Evolutionary conservation across 2,113 vertebrate species (phyloP).

Genomic region (Phoxinus phoxinus): DNA sequence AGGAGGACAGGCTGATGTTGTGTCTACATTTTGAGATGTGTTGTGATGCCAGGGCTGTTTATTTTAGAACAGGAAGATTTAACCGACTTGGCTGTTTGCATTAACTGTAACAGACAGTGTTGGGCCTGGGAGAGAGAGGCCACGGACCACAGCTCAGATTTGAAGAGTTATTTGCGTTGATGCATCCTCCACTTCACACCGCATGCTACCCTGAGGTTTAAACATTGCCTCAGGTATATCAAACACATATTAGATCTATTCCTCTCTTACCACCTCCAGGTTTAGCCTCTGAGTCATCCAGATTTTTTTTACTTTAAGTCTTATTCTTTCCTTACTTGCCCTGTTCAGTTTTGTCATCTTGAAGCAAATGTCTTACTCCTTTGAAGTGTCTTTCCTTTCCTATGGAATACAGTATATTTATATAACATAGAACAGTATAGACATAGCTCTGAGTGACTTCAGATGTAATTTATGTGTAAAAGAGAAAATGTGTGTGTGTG

Average conservation of each 20-base stretch:
- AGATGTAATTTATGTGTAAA: not conserved
- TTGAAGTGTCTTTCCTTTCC: not conserved
- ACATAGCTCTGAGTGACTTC: not conserved
- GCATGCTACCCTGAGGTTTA: not conserved
- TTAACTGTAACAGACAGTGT: not conserved
- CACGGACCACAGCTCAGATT: not conserved
- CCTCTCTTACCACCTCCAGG: not conserved
- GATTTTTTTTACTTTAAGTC: not conserved
- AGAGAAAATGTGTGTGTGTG: not conserved
- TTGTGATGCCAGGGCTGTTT: slow-evolving; percentile 15
- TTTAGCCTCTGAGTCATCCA: not conserved
- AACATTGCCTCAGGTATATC: slow-evolving; percentile 22
- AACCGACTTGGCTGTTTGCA: not conserved
- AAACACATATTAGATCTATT: slow-evolving; percentile 14
- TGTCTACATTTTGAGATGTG: slow-evolving; percentile 22
- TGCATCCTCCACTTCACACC: slow-evolving; percentile 20
- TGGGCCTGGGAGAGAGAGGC: not conserved
- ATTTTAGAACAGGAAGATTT: not conserved
- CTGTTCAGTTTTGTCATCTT: not conserved
- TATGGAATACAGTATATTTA: not conserved
- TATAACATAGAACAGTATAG: not conserved
- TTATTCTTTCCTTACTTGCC: not conserved
- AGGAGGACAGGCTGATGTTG: slow-evolving; percentile 19
- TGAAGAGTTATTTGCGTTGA: slow-evolving; percentile 20
- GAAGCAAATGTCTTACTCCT: slow-evolving; percentile 13